Evolutionary conservation across 2,113 vertebrate genomes (phyloP).

Genomic region (Gymnobelideus leadbeateri): DNA sequence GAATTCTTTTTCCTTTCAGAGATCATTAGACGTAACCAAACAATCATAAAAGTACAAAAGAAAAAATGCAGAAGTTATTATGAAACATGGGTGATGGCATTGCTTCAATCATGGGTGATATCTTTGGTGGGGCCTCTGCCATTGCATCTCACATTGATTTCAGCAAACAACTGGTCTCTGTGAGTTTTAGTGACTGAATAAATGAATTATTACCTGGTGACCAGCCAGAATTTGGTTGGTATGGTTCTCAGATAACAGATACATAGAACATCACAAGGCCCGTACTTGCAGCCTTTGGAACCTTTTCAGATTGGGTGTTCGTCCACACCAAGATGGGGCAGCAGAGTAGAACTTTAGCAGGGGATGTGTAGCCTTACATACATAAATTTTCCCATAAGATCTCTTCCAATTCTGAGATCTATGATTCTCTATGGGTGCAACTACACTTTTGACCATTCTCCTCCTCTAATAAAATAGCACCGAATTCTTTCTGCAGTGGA

Average conservation of each 20-base stretch:
- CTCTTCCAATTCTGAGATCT: not conserved
- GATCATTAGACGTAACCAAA: not conserved
- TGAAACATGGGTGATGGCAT: not conserved
- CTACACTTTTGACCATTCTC: not conserved
- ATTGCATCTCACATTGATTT: not conserved
- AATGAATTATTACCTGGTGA: not conserved
- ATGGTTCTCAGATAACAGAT: not conserved
- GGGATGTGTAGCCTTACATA: not conserved
- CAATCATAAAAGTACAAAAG: not conserved
- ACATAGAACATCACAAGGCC: not conserved
- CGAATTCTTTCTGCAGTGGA: not conserved
- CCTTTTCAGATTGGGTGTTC: not conserved
- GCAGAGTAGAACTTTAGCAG: not conserved
- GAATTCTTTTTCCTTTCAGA: not conserved
- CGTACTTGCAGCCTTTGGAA: not conserved
- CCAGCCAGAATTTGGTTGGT: not conserved
- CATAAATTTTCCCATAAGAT: not conserved
- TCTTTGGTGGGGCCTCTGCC: not conserved
- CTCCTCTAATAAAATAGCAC: not conserved
- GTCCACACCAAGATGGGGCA: not conserved
- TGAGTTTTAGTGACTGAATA: not conserved
- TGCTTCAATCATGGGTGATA: not conserved
- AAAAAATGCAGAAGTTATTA: not conserved
- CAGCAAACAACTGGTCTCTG: not conserved
- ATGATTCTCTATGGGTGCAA: not conserved